Base-by-base conservation (phyloP, 2,888 invertebrate species). In the Synergus itoensis region DNA sequence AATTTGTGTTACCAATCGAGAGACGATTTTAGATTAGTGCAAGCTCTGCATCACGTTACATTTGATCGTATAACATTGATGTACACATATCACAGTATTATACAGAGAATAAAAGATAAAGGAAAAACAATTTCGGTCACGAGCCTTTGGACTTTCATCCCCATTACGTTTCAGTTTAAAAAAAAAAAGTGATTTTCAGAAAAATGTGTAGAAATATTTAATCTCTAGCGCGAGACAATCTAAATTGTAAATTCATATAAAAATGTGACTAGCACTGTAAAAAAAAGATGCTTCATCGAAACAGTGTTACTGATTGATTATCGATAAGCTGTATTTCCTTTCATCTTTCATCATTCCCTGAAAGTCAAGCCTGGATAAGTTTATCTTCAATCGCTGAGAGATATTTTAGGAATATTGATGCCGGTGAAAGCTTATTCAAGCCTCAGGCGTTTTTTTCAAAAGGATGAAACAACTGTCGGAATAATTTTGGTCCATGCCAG, bases 401-500 rank as follows among this genome's bases (percentile, higher is more conserved):
- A n/a, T 9, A 65, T 65, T 41, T 65, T 18, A 41, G n/a, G 36
- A 65, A 62, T 62, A 4, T 62, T 11, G 60, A 62, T 12, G 12
- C 11, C 28, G 12, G 12, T 62, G 21, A 60, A 12, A 78, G 16
- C 78, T 43, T 48, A 77, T 79, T 67, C 12, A 7, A 40, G 43
- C 16, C 65, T 69, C 28, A n/a, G 18, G 11, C 76, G 57, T 83
- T 80, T 45, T 85, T 85, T 18, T 86, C 88, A 41, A 87, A 28
- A 65, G 84, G 81, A 65, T 75, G 93, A 76, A 94, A 87, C 4
- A 95, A 87, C 89, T 93, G 95, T 85, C 96, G 93, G 9, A 96
- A 90, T 14, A 92, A 86, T 85, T 94, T 94, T 0, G 97, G 96
- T 0, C 98, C 98, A 90, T 96, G 95, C 96, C 98, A 98, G 86